Evolutionary conservation across 2,797 vertebrate species (phyloP), one percentile per base, ranked within the genome.

Genomic region (Heliangelus exortis): DNA sequence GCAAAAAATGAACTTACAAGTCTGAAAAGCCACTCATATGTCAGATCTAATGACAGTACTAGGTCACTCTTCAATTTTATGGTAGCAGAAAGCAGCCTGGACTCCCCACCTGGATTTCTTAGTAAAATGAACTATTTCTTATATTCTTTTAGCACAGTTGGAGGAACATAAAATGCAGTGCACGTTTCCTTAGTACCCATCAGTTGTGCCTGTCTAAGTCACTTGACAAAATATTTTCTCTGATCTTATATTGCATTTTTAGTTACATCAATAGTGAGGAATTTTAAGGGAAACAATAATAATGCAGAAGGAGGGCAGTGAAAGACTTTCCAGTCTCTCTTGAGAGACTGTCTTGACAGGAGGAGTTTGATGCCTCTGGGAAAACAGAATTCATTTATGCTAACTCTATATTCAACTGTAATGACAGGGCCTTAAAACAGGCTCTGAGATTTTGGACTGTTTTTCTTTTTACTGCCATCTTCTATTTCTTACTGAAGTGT

Each of bases 161-260:
- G 67, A 84, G 21, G 36, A 85, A 81, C 26, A 80, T 85, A 87
- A 92, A 95, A 95, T 93, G 83, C 68, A 92, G 39, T 48, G 34
- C 78, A 90, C 57, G 39, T 95, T 95, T 72, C 59, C 75, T 86
- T n/a, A 86, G 45, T 84, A 93, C 45, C 68, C 47, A 55, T 96
- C 89, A 89, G 85, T 74, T 90, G 87, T 95, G 92, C 84, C 85
- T 96, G 91, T 92, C 90, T 92, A 81, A 90, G 74, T 84, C 66
- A 83, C 84, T 93, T 93, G 91, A 95, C 95, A 96, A 92, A 96
- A 90, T 90, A 95, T 72, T 93, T 95, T 84, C 86, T 96, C 87
- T 93, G 86, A 96, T 94, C 66, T 87, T 75, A 62, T 43, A 94
- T 12, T 83, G 41, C 3, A 89, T 87, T 96, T 96, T 94, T 89